These are phyloP conservation scores for Dasysyrphus tricinctus DNA, from an alignment of 2,888 invertebrate genomes.

Conservation along the genomic window DNA sequence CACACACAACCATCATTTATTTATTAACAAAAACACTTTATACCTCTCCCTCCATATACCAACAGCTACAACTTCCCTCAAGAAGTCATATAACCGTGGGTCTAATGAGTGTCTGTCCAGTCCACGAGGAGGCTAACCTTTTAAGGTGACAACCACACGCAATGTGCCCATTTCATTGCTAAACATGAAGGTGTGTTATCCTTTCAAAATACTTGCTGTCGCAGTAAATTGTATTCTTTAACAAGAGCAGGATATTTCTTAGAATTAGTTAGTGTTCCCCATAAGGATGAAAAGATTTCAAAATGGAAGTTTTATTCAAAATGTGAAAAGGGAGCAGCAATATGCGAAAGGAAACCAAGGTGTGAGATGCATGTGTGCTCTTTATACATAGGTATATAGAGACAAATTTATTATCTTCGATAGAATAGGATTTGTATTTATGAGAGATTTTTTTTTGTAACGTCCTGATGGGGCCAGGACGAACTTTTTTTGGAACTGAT, in stretches of 20 bases:
- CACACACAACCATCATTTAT: constrained; percentile 17
- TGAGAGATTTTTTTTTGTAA: constrained; percentile 30
- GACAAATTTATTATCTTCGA: constrained; percentile 58
- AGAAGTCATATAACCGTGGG: constrained; percentile 49
- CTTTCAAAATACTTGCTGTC: constrained; percentile 9
- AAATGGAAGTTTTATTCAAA: constrained; percentile 31
- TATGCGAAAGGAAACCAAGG: constrained; percentile 26
- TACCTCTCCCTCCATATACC: background rate
- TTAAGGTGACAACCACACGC: constrained; percentile 72
- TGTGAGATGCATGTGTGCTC: constrained; percentile 62
- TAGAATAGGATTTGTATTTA: constrained; percentile 68
- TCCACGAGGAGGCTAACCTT: constrained; percentile 41
- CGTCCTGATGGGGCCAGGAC: background rate
- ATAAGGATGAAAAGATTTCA: constrained; percentile 49
- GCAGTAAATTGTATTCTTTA: constrained; percentile 62
- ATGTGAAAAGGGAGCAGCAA: constrained; percentile 58
- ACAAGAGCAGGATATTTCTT: constrained; percentile 65
- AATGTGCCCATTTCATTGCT: constrained; percentile 63
- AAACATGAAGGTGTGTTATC: constrained; percentile 62
- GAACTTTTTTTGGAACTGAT: constrained; percentile 18
- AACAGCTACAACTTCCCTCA: background rate
- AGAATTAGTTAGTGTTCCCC: constrained; percentile 31
- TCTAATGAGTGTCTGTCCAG: constrained; percentile 59
- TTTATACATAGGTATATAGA: background rate
- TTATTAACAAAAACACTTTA: background rate